These are phyloP conservation scores for Adelognathus sp. DNA, from an alignment of 2,888 invertebrate genomes.

Conservation along the genomic window DNA sequence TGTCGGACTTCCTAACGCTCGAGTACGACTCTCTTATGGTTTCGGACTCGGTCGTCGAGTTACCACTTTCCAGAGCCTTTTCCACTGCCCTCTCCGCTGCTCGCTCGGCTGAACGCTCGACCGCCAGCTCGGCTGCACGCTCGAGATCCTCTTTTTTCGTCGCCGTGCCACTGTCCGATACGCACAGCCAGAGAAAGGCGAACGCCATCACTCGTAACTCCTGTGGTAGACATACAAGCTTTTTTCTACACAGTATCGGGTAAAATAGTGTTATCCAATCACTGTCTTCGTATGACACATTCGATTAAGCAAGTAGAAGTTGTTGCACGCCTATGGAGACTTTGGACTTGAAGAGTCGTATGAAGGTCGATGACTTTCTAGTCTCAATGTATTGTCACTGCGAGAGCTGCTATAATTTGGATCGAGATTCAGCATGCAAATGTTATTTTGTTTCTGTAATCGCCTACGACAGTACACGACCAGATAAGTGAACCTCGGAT, in stretches of 20 bases:
- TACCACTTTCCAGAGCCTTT: conserved; percentile 75
- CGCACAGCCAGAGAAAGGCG: conserved; percentile 62
- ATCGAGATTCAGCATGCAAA: not conserved
- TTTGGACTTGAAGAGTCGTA: not conserved
- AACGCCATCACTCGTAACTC: conserved; percentile 54
- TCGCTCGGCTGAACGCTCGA: conserved; percentile 76
- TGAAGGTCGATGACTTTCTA: not conserved
- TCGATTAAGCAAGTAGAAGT: conserved; percentile 20
- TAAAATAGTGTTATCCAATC: conserved; percentile 10
- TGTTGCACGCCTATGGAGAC: not conserved
- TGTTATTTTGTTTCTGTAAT: no score
- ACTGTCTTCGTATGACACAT: not conserved
- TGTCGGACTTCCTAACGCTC: conserved; percentile 68
- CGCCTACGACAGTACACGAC: no score
- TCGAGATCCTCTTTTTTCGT: conserved; percentile 71
- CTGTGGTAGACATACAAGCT: conserved; percentile 37
- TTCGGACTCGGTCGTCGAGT: conserved; percentile 72
- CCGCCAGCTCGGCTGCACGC: conserved; percentile 76
- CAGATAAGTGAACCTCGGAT: no score
- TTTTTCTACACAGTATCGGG: conserved; percentile 14
- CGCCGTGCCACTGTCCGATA: conserved; percentile 51
- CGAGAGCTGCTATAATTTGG: not conserved
- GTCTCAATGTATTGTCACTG: not conserved
- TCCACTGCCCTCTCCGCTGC: conserved; percentile 78
- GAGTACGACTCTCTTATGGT: conserved; percentile 73